Conservation (phyloP, 2,113 vertebrate species). For the Megaleporinus macrocephalus region DNA sequence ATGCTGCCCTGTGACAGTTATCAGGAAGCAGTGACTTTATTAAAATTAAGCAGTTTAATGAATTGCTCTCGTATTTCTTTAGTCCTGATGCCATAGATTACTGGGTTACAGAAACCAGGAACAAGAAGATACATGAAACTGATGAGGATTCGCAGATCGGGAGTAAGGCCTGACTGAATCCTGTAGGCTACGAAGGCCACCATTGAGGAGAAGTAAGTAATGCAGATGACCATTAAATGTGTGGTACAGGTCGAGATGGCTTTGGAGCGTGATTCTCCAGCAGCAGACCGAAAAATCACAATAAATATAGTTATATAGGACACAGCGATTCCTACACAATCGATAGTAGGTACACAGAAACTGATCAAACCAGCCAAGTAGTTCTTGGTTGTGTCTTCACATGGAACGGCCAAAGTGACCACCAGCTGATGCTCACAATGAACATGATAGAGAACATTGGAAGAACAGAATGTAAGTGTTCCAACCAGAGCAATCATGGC, state of each 20-base stretch:
- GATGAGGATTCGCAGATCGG: slow-evolving; percentile 44
- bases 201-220: slow-evolving; percentile 37
- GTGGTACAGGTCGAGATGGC: slow-evolving; percentile 48
- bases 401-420: slow-evolving; percentile 60
- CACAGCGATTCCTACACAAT: slow-evolving; percentile 28
- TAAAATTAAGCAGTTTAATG: slow-evolving; percentile 36
- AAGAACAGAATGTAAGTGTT: slow-evolving; percentile 59
- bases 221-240: slow-evolving; percentile 40
- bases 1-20: background rate
- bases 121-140: slow-evolving; percentile 52
- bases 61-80: slow-evolving; percentile 53
- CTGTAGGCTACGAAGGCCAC: slow-evolving; percentile 50
- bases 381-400: slow-evolving; percentile 60
- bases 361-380: slow-evolving; percentile 57
- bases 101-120: slow-evolving; percentile 48
- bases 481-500: slow-evolving; percentile 43
- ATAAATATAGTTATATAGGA: slow-evolving; percentile 38
- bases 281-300: slow-evolving; percentile 46
- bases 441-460: slow-evolving; percentile 58
- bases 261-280: slow-evolving; percentile 47
- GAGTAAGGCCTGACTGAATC: slow-evolving; percentile 32
- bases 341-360: slow-evolving; percentile 38
- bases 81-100: slow-evolving; percentile 58
- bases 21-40: slow-evolving; percentile 31
- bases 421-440: slow-evolving; percentile 68